Conservation (phyloP, 2,888 invertebrate genomes). For the Hirudinaria manillensis region DNA sequence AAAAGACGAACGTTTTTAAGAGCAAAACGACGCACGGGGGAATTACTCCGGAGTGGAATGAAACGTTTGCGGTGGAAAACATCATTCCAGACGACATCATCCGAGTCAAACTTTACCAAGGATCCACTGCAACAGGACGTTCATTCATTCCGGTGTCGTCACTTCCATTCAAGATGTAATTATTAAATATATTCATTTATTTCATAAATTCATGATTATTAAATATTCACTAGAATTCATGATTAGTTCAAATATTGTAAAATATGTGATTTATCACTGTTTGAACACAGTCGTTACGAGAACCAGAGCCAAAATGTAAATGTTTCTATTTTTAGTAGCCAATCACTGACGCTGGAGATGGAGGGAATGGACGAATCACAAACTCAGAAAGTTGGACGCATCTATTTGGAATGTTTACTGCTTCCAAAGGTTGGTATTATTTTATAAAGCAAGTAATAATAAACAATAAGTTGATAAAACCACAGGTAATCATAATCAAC, state of each 20-base stretch:
- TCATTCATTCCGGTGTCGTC: not conserved
- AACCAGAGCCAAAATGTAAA: no score
- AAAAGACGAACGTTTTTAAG: not conserved
- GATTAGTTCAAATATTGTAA: no score
- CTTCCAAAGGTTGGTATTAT: not conserved
- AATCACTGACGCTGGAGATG: no score
- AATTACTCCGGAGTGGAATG: not conserved
- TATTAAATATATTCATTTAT: not conserved
- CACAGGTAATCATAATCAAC: conserved; percentile 5
- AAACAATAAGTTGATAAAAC: no score
- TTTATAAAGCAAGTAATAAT: not conserved
- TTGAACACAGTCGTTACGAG: no score
- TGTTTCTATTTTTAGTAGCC: no score
- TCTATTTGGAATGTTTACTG: not conserved
- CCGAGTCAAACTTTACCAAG: not conserved
- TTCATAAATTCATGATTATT: not conserved
- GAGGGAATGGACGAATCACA: no score
- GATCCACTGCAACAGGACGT: not conserved
- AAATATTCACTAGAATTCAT: no score
- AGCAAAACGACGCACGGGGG: not conserved
- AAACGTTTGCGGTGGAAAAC: not conserved
- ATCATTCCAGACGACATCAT: not conserved
- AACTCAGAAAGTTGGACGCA: no score
- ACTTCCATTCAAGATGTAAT: not conserved
- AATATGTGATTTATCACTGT: no score